Evolutionary conservation across 2,797 vertebrate species (phyloP).

Genomic region (Champsocephalus gunnari): DNA sequence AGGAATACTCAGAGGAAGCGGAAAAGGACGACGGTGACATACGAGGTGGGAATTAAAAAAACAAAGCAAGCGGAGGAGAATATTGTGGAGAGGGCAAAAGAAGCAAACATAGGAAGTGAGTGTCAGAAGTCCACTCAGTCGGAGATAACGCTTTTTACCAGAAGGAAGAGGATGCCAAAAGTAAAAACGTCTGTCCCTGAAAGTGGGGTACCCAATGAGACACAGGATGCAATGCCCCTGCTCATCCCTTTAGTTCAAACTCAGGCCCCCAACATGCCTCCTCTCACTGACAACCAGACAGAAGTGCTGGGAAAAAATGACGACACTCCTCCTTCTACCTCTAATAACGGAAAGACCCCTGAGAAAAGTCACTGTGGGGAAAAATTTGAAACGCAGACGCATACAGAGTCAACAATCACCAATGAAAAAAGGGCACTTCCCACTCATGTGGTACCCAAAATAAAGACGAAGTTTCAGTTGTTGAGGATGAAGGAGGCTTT

Average conservation of each 20-base stretch:
- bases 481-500: constrained; percentile 84
- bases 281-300: background rate
- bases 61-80: background rate
- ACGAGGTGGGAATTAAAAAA: constrained; percentile 12
- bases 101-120: background rate
- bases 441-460: rapidly evolving
- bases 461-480: constrained; percentile 73
- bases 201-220: background rate
- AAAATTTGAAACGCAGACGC: background rate
- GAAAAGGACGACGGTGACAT: background rate
- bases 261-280: background rate
- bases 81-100: background rate
- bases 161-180: background rate
- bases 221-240: background rate
- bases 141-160: background rate
- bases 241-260: background rate
- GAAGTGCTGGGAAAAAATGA: background rate
- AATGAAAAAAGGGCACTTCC: rapidly evolving
- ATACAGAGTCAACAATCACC: background rate
- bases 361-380: background rate
- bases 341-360: background rate
- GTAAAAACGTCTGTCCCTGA: too few relatives aligned
- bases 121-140: background rate
- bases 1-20: background rate
- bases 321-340: background rate